phyloP scores from a whole-genome alignment of 2,113 vertebrate species.

The Pelodiscus sinensis region DNA sequence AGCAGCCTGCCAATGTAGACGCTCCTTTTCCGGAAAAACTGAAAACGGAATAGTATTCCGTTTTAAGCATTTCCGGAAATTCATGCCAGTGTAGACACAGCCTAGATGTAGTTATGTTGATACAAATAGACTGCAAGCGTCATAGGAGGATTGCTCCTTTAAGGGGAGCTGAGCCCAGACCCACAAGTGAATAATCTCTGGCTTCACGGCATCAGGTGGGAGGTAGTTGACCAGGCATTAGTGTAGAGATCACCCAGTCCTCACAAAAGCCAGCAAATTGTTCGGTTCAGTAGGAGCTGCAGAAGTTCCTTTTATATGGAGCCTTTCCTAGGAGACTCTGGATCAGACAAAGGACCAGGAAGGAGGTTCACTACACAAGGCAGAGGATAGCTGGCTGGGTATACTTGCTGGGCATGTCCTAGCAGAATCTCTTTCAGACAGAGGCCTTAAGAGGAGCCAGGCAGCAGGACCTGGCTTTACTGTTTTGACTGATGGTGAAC shows the following conservation, averaged over 20 bases:
- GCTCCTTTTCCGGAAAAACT: too few relatives aligned
- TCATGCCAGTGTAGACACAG: too few relatives aligned
- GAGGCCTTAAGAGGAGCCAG: neutral
- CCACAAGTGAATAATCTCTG: neutral
- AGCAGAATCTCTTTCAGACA: neutral
- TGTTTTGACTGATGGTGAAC: neutral
- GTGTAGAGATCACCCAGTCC: neutral
- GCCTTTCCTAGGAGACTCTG: neutral
- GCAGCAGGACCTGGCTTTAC: neutral
- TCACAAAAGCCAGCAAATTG: neutral
- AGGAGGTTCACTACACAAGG: neutral
- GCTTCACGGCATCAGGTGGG: neutral
- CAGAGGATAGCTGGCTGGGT: neutral
- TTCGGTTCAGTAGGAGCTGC: neutral
- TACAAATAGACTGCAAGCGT: neutral
- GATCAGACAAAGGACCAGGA: neutral
- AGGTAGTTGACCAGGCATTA: neutral
- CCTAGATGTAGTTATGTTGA: neutral
- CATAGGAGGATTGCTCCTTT: neutral
- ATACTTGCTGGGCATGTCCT: neutral
- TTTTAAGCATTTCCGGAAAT: too few relatives aligned
- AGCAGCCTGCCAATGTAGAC: too few relatives aligned
- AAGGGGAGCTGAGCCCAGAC: neutral
- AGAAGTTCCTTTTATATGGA: neutral
- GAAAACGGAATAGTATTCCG: too few relatives aligned